Evolutionary conservation across 2,888 invertebrate genomes (phyloP), one percentile per base, ranked within the genome.

Genomic region (Parnassius apollo): DNA sequence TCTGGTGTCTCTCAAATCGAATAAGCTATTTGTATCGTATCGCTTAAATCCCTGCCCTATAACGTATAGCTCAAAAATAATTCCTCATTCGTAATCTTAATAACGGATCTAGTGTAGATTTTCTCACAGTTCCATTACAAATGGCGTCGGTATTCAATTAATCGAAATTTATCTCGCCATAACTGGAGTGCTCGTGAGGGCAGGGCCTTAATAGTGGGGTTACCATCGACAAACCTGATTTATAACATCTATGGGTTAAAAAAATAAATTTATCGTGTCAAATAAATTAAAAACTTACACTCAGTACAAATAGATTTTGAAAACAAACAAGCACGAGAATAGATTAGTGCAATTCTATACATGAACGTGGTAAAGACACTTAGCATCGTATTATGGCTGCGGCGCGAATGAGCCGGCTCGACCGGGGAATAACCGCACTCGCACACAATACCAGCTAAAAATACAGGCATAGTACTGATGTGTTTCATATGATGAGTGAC

Each of bases 121-220:
- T 83, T 85, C 82, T 78, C 76, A 78, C 74, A 73, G 71, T 76
- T 73, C 77, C 71, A 82, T 83, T 85, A 83, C 80, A 82, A 83
- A 84, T 80, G 78, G 73, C 75, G 81, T 80, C 76, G 76, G 78
- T 71, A 82, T 85, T 86, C 86, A 86, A 88, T 88, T 86, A 85
- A 76, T 74, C 69, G 69, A 68, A 74, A 77, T 81, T 81, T 75
- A 78, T 75, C 74, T 69, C 61, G 71, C 71, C 77, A 77, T 81
- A 81, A 86, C 82, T 84, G 76, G 75, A 76, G 72, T 75, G 74
- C 66, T 65, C 64, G 69, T 66, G 70, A 64, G 64, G 59, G 59
- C 63, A 59, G 52, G 25, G 44, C 42, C 46, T 18, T 56, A 56
- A 63, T 56, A 42, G 57, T 18, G 46, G 50, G 51, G 51, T 57